Conservation (phyloP, 1,140 invertebrate genomes). For the Grapholita molesta region DNA sequence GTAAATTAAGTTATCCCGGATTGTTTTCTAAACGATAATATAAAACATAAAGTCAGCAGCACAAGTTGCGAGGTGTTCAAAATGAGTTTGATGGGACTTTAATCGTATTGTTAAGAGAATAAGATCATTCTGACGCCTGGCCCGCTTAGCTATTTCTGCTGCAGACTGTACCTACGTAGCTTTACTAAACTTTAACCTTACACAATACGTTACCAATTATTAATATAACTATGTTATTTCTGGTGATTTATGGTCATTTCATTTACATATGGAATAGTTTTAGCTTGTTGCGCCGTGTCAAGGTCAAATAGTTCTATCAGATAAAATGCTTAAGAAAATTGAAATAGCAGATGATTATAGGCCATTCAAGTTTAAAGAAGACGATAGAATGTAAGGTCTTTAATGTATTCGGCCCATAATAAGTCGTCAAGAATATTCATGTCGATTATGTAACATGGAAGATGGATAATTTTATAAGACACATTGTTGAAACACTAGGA, state of each 20-base stretch:
- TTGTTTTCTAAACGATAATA: no score
- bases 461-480: no score
- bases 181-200: background rate
- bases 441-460: no score
- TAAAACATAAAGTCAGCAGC: no score
- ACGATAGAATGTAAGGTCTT: background rate
- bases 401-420: background rate
- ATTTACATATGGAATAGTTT: constrained; percentile 7
- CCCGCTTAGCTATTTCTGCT: no score
- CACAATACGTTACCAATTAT: background rate
- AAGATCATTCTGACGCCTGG: no score
- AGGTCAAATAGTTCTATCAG: background rate
- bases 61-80: no score
- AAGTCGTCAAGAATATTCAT: background rate
- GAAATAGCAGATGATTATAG: background rate
- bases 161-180: background rate
- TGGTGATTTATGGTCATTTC: background rate
- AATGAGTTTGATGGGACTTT: no score
- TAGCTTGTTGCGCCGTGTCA: background rate
- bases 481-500: no score
- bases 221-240: background rate
- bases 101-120: no score
- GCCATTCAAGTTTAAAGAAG: background rate
- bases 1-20: no score
- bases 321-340: background rate